These are phyloP conservation scores for Heliornis fulica DNA, from an alignment of 2,113 vertebrate genomes.

Conservation along the genomic window DNA sequence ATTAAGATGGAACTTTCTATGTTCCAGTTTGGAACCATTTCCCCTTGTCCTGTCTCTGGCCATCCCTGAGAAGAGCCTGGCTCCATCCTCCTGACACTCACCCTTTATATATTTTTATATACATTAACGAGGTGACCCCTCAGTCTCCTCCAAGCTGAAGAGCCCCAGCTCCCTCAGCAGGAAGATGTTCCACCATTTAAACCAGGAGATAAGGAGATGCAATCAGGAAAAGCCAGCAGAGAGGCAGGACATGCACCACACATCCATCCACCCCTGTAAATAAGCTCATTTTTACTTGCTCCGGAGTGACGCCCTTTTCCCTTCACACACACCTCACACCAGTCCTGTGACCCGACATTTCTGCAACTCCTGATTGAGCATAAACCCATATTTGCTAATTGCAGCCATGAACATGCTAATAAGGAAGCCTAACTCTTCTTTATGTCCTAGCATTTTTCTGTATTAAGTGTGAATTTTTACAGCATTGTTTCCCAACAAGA, in stretches of 20 bases:
- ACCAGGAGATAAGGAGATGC: neutral
- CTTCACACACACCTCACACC: neutral
- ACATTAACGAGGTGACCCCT: no score
- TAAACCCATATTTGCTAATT: neutral
- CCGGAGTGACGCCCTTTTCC: neutral
- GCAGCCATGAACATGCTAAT: conserved; percentile 52
- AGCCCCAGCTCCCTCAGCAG: no score
- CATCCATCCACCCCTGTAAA: neutral
- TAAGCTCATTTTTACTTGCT: neutral
- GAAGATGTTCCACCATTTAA: no score
- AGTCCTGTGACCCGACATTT: neutral
- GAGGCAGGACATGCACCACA: accelerated
- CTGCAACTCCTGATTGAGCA: neutral
- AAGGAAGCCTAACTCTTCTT: conserved; percentile 55
- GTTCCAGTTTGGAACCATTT: no score
- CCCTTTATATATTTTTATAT: no score
- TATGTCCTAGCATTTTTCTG: conserved; percentile 48
- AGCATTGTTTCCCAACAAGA: conserved; percentile 34
- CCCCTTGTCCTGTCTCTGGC: no score
- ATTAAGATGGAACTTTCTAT: no score
- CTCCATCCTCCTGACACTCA: no score
- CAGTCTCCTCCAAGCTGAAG: no score
- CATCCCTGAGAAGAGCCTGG: no score
- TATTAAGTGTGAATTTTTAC: conserved; percentile 60
- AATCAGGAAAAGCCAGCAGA: neutral